These are phyloP conservation scores for Parazoanthus atlanticus DNA, from an alignment of 92 coral and sea anemone species.

Conservation along the genomic window DNA sequence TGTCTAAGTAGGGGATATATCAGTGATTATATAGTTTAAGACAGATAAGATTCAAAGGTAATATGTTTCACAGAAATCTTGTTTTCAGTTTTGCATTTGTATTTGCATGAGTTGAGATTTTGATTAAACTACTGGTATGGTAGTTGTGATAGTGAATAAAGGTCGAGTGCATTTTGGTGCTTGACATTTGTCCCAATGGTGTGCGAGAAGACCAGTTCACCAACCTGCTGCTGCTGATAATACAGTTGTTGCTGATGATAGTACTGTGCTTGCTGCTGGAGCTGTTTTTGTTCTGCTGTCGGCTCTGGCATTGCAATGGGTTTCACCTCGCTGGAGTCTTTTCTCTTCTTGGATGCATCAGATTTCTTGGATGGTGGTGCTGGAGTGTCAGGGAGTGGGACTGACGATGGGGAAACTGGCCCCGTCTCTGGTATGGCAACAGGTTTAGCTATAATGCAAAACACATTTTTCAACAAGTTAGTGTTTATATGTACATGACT, in stretches of 20 bases:
- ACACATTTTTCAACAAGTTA: not conserved
- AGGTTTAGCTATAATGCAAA: not conserved
- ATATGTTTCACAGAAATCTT: too few species aligned
- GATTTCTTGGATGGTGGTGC: constrained; percentile 73
- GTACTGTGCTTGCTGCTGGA: constrained; percentile 84
- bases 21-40: too few species aligned
- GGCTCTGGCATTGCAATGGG: constrained; percentile 80
- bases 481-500: too few species aligned
- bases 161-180: too few species aligned
- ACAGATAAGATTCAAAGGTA: too few species aligned
- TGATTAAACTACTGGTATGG: too few species aligned
- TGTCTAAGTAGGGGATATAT: too few species aligned
- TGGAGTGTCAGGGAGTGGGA: constrained; percentile 92
- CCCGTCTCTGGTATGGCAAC: constrained; percentile 61
- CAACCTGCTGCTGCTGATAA: constrained; percentile 67
- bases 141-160: too few species aligned
- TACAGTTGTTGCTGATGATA: constrained; percentile 73
- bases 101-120: too few species aligned
- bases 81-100: too few species aligned
- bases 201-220: not conserved
- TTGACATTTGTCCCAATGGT: too few species aligned
- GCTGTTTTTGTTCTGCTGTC: constrained; percentile 84
- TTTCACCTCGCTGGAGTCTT: constrained; percentile 67
- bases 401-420: constrained; percentile 94
- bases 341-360: constrained; percentile 45